Conservation (phyloP, 2,113 vertebrate species). For the Aix galericulata region DNA sequence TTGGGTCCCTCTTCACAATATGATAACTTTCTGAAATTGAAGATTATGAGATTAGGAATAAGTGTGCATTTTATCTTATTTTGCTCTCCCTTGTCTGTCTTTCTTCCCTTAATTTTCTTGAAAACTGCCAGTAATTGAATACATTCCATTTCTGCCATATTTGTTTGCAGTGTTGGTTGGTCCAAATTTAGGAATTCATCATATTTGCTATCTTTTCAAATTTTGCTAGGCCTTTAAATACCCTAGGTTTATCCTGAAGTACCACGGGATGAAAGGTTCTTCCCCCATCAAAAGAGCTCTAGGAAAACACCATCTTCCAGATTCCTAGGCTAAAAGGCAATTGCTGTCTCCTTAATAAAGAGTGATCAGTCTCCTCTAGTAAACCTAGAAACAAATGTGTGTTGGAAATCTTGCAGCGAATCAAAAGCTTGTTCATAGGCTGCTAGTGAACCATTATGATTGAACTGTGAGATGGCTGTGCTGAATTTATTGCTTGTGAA, state of each 20-base stretch:
- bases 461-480: not conserved
- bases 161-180: not conserved
- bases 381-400: not conserved
- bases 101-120: not conserved
- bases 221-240: not conserved
- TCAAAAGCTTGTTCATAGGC: not conserved
- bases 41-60: not conserved
- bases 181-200: not conserved
- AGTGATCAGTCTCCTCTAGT: not conserved
- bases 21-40: not conserved
- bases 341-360: not conserved
- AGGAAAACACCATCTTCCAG: not conserved
- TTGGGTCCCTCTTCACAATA: not conserved
- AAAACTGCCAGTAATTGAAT: not conserved
- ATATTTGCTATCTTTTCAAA: not conserved
- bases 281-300: not conserved
- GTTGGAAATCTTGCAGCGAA: not conserved
- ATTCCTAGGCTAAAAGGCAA: not conserved
- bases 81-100: not conserved
- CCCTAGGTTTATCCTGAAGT: not conserved
- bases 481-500: slow-evolving; percentile 1
- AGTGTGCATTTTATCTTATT: not conserved
- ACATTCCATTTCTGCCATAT: not conserved
- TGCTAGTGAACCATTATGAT: not conserved
- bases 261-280: not conserved